Base-by-base conservation (phyloP, 2,113 vertebrate genomes). In the Catagonus wagneri region DNA sequence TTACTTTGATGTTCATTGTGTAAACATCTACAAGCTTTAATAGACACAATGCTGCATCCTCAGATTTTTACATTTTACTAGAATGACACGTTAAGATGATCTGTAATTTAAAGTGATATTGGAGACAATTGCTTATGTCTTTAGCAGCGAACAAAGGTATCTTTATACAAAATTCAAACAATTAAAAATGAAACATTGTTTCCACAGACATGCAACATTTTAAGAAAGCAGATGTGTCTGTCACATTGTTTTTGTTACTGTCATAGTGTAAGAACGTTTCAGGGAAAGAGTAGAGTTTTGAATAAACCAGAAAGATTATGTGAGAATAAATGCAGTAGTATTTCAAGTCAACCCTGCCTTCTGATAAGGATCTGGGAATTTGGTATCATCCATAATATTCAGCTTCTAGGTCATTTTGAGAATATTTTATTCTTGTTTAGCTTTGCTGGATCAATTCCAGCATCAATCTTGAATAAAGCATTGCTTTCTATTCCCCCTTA, bases 201-300 rank as follows among this genome's bases (percentile, higher is more conserved):
- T 92, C 14, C 10, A 81, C 52, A 75, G 32, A 90, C 39, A 89
- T 34, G 2, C 61, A 96, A 32, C 72, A 61, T 92, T 93, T 97
- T 90, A 39, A 75, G 87, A 97, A 97, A 93, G 25, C 44, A 90
- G 52, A 95, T 76, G 23, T 83, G 13, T 79, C 50, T 89, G 68
- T 58, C n/a, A 74, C 19, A 90, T 89, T 81, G 52, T 23, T 90
- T 72, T 90, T 90, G 36, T 93, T 93, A 44, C 52, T 87, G 16
- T 79, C 50, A 61, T 39, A 39, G 36, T 86, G 22, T 60, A 80
- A 81, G 32, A 88, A 36, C 17, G 9, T 85, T 89, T 89, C 17
- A 84, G 66, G 15, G 16, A 13, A 90, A 54, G 16, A 75, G 25
- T 71, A 20, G 32, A 22, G 25, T 58, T 96, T 92, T 75, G 56